These are phyloP conservation scores for Paracanthobrama guichenoti DNA, from an alignment of 2,113 vertebrate genomes.

Conservation along the genomic window DNA sequence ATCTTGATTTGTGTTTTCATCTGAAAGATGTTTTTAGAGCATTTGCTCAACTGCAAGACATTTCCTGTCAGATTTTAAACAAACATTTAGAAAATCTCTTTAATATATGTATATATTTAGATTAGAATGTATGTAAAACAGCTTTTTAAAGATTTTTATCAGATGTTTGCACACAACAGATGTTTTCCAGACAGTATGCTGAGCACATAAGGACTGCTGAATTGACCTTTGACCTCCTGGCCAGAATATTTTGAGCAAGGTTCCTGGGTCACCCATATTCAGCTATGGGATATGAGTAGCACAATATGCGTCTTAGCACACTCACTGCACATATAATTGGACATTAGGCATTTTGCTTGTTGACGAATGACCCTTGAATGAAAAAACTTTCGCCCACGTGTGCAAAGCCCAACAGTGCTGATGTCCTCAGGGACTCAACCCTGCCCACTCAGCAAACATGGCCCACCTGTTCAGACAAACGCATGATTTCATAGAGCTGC, in stretches of 20 bases:
- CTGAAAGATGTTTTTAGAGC: background rate
- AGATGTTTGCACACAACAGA: background rate
- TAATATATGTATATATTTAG: background rate
- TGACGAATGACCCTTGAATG: slow-evolving; percentile 30
- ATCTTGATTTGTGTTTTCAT: background rate
- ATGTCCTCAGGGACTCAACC: slow-evolving; percentile 50
- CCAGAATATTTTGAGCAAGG: slow-evolving; percentile 3
- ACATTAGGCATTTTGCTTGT: background rate
- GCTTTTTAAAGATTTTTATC: background rate
- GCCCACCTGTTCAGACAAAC: slow-evolving; percentile 45
- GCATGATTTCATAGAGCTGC: slow-evolving; percentile 44
- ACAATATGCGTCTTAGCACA: background rate
- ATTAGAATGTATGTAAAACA: background rate
- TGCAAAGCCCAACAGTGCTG: background rate
- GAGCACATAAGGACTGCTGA: background rate
- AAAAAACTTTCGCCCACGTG: slow-evolving; percentile 34
- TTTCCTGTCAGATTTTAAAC: background rate
- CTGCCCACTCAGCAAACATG: slow-evolving; percentile 43
- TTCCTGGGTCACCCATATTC: background rate
- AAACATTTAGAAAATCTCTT: background rate
- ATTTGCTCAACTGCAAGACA: background rate
- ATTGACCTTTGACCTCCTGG: slow-evolving; percentile 9
- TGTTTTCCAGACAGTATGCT: background rate
- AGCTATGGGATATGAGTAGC: background rate
- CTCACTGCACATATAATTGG: background rate